A percentile compares a stretch with the other conserved stretches of the same genome.
These are phyloP conservation scores for Anguilla pacifica DNA, from an alignment of 2,797 vertebrate species.

Conservation along the genomic window DNA sequence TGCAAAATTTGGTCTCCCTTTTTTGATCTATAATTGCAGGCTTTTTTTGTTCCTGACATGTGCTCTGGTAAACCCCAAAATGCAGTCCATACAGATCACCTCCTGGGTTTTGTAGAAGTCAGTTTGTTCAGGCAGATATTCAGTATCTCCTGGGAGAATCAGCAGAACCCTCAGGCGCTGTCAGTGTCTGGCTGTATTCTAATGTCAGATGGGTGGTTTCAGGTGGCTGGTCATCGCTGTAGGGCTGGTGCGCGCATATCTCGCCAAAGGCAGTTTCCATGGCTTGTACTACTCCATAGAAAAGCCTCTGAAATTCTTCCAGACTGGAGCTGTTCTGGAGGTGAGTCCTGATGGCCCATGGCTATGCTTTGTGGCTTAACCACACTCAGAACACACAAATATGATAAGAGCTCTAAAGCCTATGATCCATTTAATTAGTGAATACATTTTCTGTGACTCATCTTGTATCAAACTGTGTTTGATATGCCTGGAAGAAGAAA, in stretches of 20 bases:
- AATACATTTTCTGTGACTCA: not conserved
- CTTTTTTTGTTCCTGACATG: not conserved
- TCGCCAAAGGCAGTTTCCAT: constrained; percentile 94
- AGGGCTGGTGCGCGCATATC: constrained; percentile 89
- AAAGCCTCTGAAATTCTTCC: constrained; percentile 97
- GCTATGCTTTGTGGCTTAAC: not conserved
- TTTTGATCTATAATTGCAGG: too few species aligned
- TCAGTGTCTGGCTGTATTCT: constrained; percentile 1
- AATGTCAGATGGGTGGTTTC: constrained; percentile 38
- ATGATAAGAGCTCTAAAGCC: not conserved
- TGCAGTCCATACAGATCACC: not conserved
- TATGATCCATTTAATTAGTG: not conserved
- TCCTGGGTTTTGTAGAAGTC: not conserved
- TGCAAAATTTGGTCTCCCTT: too few species aligned
- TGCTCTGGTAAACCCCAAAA: not conserved
- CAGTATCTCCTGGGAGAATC: not conserved
- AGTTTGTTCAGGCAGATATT: not conserved
- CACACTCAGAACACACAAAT: not conserved
- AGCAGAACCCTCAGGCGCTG: not conserved
- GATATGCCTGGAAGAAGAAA: not conserved
- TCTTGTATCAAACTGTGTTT: not conserved
- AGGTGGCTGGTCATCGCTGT: constrained; percentile 98
- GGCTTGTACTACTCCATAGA: constrained; percentile 97
- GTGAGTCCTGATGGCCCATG: constrained; percentile 66
- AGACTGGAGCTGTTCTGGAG: constrained; percentile 94